These are phyloP conservation scores for Dynastes grantii DNA, from an alignment of 2,888 invertebrate species.

Conservation along the genomic window DNA sequence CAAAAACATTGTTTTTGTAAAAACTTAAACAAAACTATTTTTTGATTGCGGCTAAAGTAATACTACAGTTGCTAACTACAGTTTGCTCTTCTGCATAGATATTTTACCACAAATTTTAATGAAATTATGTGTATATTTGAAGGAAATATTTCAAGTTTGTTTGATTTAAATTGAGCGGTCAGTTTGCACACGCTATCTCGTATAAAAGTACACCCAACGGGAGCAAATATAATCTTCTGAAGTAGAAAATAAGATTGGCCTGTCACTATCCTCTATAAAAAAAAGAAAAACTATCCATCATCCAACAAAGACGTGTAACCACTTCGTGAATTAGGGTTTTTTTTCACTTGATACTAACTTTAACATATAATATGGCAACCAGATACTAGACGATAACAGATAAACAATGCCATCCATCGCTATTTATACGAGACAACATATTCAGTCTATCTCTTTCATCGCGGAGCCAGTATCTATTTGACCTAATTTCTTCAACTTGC, in stretches of 20 bases:
- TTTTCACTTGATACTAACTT: not conserved
- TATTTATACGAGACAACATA: slow-evolving; percentile 1
- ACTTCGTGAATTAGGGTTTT: slow-evolving; percentile 11
- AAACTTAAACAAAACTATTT: no score
- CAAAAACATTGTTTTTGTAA: no score
- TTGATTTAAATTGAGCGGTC: no score
- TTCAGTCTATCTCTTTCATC: not conserved
- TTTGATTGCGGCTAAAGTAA: no score
- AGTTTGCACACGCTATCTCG: no score
- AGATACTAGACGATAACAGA: slow-evolving; percentile 7
- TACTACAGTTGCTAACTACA: no score
- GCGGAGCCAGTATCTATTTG: not conserved
- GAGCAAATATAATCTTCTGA: not conserved
- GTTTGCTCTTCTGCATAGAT: no score
- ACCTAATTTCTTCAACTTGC: slow-evolving; percentile 39
- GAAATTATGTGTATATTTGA: no score
- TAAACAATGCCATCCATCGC: slow-evolving; percentile 18
- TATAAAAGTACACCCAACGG: no score
- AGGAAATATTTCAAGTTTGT: no score
- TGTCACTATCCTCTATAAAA: not conserved
- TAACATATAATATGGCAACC: not conserved
- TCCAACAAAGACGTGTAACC: not conserved
- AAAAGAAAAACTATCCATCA: slow-evolving; percentile 17
- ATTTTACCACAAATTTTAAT: no score
- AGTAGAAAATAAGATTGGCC: slow-evolving; percentile 1